phyloP scores from a whole-genome alignment of 1,140 invertebrate genomes.

The Teleogryllus occipitalis region DNA sequence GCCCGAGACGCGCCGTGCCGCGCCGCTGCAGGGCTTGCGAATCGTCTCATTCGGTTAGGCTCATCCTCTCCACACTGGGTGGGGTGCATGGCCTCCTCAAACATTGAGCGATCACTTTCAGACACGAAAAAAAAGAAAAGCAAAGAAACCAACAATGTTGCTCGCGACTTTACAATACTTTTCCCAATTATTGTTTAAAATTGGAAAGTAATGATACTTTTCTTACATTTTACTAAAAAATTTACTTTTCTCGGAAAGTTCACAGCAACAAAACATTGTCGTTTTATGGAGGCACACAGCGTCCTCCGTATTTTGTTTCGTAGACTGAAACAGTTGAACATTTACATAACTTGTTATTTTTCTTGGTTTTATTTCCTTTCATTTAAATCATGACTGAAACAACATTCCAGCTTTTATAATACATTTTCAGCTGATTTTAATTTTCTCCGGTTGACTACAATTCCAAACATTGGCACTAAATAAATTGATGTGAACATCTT shows the following conservation, averaged over 20 bases:
- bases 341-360: too few species aligned
- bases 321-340: too few species aligned
- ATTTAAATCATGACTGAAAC: too few species aligned
- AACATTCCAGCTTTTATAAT: too few species aligned
- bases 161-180: background rate
- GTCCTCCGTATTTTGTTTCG: too few species aligned
- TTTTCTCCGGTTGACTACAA: too few species aligned
- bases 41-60: background rate
- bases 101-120: background rate
- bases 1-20: background rate
- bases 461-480: too few species aligned
- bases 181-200: background rate
- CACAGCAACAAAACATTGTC: background rate
- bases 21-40: background rate
- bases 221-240: background rate
- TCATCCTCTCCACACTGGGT: background rate
- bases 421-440: too few species aligned
- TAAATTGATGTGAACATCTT: too few species aligned
- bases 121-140: background rate
- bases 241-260: background rate
- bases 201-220: background rate
- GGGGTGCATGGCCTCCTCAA: background rate
- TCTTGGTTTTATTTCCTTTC: too few species aligned
- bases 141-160: background rate
- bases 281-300: background rate